Evolutionary conservation across 2,113 vertebrate genomes (phyloP), one percentile per base, ranked within the genome.

Genomic region (Ellobius talpinus): DNA sequence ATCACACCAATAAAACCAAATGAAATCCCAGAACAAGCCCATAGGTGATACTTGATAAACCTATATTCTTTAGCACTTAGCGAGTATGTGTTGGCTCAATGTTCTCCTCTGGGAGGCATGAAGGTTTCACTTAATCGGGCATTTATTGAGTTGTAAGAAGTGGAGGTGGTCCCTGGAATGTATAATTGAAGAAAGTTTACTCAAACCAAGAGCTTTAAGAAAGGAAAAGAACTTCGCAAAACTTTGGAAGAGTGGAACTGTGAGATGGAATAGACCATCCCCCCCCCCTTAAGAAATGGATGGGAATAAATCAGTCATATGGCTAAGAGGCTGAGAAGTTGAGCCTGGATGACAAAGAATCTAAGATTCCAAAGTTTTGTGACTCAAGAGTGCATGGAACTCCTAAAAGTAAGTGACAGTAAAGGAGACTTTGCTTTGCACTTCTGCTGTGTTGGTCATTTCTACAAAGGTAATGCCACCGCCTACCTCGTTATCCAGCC

Each of bases 81-180:
- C 42, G 74, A 81, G 23, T 77, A 73, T 12, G 36, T 47, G n/a
- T 78, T 89, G 77, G n/a, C 36, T 70, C 85, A 68, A 5, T 36
- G 45, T 66, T 96, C 82, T 50, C 74, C 52, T 39, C 1, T 73
- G 76, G 66, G 76, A 96, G 21, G 55, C 7, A 45, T 65, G 26
- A 42, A 65, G 52, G 19, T 92, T 96, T 95, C 66, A 61, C 13
- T 96, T 91, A 93, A 85, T 26, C 66, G 23, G 39, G 88, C 95
- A 92, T 87, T 3, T 86, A 89, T 73, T 97, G 91, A 63, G 61
- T 92, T 95, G 39, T 91, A 87, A 89, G 93, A 81, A 61, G 52
- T 97, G 33, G 13, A 8, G 42, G 58, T 76, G 17, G 87, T 58
- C 87, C 74, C 47, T 96, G n/a, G 50, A 63, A 89, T 74, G 45